A percentile compares a stretch with the other conserved stretches of the same genome.
Evolutionary conservation across 2,797 vertebrate genomes (phyloP).

Genomic region (Hylomyscus alleni): DNA sequence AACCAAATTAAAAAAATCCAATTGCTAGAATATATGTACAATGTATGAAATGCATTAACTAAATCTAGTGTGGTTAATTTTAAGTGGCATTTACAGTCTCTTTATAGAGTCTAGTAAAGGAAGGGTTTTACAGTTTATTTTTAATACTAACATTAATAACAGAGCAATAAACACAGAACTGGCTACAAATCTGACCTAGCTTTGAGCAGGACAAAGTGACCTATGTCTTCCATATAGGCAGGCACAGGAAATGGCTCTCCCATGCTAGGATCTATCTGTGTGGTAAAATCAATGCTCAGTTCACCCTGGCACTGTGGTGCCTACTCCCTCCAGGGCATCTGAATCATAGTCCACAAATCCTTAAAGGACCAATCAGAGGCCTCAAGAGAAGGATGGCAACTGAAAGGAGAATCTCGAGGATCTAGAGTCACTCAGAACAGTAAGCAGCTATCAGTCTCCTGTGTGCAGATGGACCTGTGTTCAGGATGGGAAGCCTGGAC

Average conservation of each 20-base stretch:
- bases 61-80: conserved; percentile 28
- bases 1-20: conserved; percentile 61
- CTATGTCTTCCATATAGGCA: background rate
- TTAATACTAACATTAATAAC: background rate
- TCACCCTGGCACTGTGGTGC: background rate
- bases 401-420: background rate
- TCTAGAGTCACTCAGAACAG: background rate
- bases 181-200: background rate
- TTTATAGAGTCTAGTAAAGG: background rate
- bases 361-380: background rate
- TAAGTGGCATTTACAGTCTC: conserved; percentile 8
- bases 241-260: background rate
- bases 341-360: background rate
- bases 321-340: background rate
- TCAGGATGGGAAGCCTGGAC: background rate
- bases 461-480: no score
- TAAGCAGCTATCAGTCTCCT: background rate
- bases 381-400: background rate
- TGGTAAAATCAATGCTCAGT: background rate
- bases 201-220: background rate
- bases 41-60: background rate
- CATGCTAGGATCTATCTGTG: no score
- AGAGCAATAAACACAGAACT: conserved; percentile 13
- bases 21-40: background rate
- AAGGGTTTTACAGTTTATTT: conserved; percentile 12